Percentiles rank a stretch among this genome's conserved stretches.
Evolutionary conservation across 2,113 vertebrate species (phyloP).

Genomic region (Myrmecobius fasciatus): DNA sequence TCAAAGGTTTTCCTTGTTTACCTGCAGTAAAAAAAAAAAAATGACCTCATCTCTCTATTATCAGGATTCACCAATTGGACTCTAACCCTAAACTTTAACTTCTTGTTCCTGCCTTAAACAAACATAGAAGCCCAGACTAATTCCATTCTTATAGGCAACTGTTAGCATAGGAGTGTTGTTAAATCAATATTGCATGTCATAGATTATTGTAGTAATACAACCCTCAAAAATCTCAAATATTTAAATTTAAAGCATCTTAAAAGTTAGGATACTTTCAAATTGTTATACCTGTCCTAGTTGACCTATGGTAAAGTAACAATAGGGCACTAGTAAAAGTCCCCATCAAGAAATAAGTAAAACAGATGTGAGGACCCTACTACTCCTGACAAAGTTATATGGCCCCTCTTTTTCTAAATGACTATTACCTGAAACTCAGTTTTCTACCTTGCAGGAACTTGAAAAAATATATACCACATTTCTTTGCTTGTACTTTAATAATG

Average conservation of each 20-base stretch:
- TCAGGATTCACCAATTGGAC: neutral
- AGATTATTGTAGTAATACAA: neutral
- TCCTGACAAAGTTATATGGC: slow-evolving; percentile 7
- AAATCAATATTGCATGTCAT: neutral
- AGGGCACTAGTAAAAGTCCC: neutral
- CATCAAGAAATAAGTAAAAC: neutral
- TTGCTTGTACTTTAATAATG: slow-evolving; percentile 36
- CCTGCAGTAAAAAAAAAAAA: neutral
- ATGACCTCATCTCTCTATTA: neutral
- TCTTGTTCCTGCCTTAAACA: slow-evolving; percentile 6
- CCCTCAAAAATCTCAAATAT: neutral
- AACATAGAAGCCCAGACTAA: neutral
- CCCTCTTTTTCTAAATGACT: neutral
- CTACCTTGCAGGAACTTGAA: slow-evolving; percentile 51
- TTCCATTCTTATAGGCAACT: neutral
- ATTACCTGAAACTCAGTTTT: slow-evolving; percentile 34
- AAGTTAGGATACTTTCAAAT: neutral
- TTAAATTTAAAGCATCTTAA: neutral
- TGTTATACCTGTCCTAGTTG: neutral
- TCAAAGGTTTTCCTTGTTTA: slow-evolving; percentile 7
- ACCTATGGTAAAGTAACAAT: neutral
- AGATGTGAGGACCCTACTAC: neutral
- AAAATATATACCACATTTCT: slow-evolving; percentile 40
- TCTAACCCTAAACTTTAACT: slow-evolving; percentile 22
- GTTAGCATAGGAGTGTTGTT: neutral